These are phyloP conservation scores for Tanytarsus gracilentus DNA, from an alignment of 2,888 invertebrate genomes.

Conservation along the genomic window DNA sequence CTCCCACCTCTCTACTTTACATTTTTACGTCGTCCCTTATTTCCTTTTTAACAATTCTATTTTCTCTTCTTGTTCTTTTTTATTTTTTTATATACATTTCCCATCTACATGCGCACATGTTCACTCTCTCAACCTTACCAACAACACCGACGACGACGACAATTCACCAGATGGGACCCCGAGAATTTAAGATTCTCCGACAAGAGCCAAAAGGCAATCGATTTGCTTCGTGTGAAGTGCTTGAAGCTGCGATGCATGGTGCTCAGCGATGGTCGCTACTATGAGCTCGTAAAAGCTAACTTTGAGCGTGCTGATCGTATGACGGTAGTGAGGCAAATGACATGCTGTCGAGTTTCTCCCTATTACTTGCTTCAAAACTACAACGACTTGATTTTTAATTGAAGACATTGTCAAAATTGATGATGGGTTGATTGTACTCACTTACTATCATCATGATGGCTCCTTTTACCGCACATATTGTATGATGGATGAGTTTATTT, in stretches of 20 bases:
- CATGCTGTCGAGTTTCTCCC: slow-evolving; percentile 90
- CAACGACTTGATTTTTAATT: slow-evolving; percentile 93
- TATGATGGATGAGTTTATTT: background rate
- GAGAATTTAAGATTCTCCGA: slow-evolving; percentile 97
- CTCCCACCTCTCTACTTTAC: too few species aligned
- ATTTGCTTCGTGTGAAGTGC: slow-evolving; percentile 91
- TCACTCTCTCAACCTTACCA: too few species aligned
- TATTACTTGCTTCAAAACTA: slow-evolving; percentile 89
- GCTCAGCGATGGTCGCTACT: slow-evolving; percentile 81
- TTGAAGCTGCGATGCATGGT: slow-evolving; percentile 86
- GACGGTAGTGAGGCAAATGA: slow-evolving; percentile 93
- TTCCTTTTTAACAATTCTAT: too few species aligned
- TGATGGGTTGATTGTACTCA: background rate
- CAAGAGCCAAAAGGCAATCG: slow-evolving; percentile 98
- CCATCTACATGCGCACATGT: too few species aligned
- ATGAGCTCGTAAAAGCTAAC: slow-evolving; percentile 98
- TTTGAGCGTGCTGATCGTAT: slow-evolving; percentile 96
- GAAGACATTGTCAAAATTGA: slow-evolving; percentile 32
- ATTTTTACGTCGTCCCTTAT: too few species aligned
- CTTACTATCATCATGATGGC: too few species aligned
- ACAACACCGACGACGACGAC: too few species aligned
- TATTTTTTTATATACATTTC: too few species aligned
- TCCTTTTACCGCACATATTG: too few species aligned
- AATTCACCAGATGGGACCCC: slow-evolving; percentile 73
- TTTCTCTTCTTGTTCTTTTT: too few species aligned